Evolutionary conservation across 2,113 vertebrate species (phyloP).

Genomic region (Thoracochromis brauschi): DNA sequence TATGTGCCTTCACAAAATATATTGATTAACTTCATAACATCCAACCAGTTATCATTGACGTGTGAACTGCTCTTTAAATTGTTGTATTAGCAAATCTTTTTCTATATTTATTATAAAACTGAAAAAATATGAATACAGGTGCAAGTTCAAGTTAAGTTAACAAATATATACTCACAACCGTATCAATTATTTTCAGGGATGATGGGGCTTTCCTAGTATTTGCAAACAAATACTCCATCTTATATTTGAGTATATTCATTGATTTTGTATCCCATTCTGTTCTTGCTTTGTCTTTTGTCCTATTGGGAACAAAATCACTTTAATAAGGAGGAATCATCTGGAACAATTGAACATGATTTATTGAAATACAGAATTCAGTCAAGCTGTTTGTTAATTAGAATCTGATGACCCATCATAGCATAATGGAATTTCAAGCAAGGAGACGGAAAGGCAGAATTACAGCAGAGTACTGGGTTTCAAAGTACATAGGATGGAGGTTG

Average conservation of each 20-base stretch:
- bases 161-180: not conserved
- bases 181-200: not conserved
- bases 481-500: not conserved
- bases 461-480: not conserved
- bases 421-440: not conserved
- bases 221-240: not conserved
- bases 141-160: not conserved
- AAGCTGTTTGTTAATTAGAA: not conserved
- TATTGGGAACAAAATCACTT: fast-evolving
- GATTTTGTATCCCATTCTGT: fast-evolving
- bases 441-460: not conserved
- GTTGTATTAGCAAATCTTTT: not conserved
- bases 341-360: not conserved
- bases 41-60: fast-evolving
- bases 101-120: not conserved
- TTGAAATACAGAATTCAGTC: not conserved
- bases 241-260: not conserved
- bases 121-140: not conserved
- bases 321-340: not conserved
- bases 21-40: not conserved
- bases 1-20: not conserved
- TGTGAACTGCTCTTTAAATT: not conserved
- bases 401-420: not conserved
- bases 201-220: not conserved
- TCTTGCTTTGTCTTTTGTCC: not conserved